These are phyloP conservation scores for Geodia barretti DNA, from an alignment of 37 sponge, comb jelly and placozoan genomes.

Conservation along the genomic window DNA sequence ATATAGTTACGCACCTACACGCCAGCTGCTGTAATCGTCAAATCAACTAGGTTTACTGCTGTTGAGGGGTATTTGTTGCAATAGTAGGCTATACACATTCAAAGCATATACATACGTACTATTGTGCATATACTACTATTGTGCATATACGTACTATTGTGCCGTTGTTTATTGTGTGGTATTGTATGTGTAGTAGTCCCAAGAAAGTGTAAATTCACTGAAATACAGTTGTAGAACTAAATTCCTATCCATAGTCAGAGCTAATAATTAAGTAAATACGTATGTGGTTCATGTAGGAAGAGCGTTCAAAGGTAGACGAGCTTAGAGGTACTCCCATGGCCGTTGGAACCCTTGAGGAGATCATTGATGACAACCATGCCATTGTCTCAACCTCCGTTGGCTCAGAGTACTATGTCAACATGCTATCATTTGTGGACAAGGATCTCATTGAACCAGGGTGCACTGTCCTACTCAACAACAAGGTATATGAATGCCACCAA, in stretches of 20 bases:
- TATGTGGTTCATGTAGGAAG: conserved; percentile 68
- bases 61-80: too few species aligned
- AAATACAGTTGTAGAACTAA: too few species aligned
- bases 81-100: not conserved
- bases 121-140: not conserved
- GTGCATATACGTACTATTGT: too few species aligned
- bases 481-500: too few species aligned
- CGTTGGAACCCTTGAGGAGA: conserved; percentile 98
- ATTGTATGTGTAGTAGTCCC: too few species aligned
- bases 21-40: too few species aligned
- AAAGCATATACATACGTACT: not conserved
- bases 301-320: conserved; percentile 96
- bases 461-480: conserved; percentile 96
- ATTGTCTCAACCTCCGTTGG: conserved; percentile 98
- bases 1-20: too few species aligned
- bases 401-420: conserved; percentile 98
- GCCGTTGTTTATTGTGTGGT: too few species aligned
- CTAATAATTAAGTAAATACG: too few species aligned
- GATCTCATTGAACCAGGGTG: conserved; percentile 98
- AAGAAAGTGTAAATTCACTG: too few species aligned
- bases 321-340: conserved; percentile 97
- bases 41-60: too few species aligned
- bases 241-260: too few species aligned
- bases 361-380: conserved; percentile 99
- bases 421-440: conserved; percentile 98